These are phyloP conservation scores for Caretta caretta DNA, from an alignment of 2,113 vertebrate species.

Conservation along the genomic window DNA sequence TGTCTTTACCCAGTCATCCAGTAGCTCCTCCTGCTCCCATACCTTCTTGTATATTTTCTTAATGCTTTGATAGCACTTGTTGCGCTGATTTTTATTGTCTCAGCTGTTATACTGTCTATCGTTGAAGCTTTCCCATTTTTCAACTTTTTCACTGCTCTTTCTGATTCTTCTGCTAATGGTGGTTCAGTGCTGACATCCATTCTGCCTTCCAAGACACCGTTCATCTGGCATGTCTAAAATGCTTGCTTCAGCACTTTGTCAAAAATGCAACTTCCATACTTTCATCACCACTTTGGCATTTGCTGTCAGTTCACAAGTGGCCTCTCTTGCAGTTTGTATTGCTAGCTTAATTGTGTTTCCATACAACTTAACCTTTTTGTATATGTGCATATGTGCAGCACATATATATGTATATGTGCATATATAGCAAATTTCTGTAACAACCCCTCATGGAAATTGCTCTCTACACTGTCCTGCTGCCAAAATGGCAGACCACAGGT, in stretches of 20 bases:
- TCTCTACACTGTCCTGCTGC: background rate
- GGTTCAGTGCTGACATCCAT: background rate
- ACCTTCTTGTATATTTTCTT: background rate
- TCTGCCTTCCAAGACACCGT: background rate
- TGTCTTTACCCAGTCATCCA: background rate
- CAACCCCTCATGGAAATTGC: background rate
- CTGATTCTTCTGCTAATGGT: background rate
- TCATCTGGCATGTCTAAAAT: background rate
- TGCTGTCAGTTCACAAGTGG: background rate
- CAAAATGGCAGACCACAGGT: background rate
- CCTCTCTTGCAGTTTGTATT: background rate
- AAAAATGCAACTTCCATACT: background rate
- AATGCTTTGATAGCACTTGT: background rate
- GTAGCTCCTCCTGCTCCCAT: background rate
- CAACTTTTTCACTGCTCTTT: background rate
- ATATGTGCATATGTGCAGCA: background rate
- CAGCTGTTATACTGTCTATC: background rate
- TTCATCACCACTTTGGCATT: background rate
- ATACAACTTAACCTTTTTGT: background rate
- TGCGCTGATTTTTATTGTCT: background rate
- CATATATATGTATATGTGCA: too few relatives aligned
- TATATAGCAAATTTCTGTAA: background rate
- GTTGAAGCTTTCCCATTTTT: background rate
- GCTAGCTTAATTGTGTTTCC: background rate
- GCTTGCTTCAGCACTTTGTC: background rate